Base-by-base conservation (phyloP, 2,113 vertebrate genomes). In the Oreocharis arfaki region DNA sequence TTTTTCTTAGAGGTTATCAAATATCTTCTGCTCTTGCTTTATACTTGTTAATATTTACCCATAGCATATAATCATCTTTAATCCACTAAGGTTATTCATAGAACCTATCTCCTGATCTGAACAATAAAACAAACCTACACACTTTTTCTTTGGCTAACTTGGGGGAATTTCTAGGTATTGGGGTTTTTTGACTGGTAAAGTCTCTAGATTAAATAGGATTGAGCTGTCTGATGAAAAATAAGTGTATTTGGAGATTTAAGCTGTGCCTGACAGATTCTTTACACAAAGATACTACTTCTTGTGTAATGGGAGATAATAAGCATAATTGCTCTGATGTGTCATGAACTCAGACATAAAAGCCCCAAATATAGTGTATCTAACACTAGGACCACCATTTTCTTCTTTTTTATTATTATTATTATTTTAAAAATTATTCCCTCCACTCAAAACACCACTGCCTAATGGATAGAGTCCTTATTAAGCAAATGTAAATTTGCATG, bases 251-350 rank as follows among this genome's bases (percentile, higher is more conserved):
- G 74, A 84, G 52, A 60, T 78, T 89, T 82, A 94, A 83, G 53
- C 13, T 91, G 14, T 39, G 30, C 19, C 69, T 94, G 87, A 94
- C 65, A 85, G 86, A 71, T 24, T 85, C 49, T 73, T 77, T 59
- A 52, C 24, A 84, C 27, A 82, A 77, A 86, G 49, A 87, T 9
- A 52, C 22, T 59, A 33, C 35, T 80, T 73, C 65, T 73, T 74
- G 21, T 57, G 39, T 93, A 97, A 97, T 94, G 84, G 78, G 57
- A 1, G 5, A 82, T 94, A 95, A 95, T 95, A 88, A 88, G 81
- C 46, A 9, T 94, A 95, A 95, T 84, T 90, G 35, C 68, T 90
- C 93, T 90, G 39, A 76, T 82, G n/a, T 82, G 52, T 57, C 82
- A 81, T 46, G 75, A 95, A 88, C 71, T 85, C 68, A 78, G 83